phyloP scores from a whole-genome alignment of 2,113 vertebrate species.

The Gallinago paraguaiae region DNA sequence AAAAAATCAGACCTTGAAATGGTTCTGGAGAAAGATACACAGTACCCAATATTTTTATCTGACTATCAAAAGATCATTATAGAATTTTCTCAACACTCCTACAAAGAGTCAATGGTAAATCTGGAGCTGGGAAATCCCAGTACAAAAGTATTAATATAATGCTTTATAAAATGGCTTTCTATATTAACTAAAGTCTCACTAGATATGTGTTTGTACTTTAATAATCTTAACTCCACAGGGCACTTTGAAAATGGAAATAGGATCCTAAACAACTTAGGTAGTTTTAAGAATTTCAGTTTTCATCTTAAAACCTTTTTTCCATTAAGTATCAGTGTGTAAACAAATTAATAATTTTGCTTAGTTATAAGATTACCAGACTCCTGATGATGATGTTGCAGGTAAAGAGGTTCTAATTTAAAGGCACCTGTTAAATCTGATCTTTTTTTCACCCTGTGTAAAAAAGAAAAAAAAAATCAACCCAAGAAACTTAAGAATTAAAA shows the following conservation, averaged over 20 bases:
- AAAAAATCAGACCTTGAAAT: neutral
- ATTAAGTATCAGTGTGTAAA: neutral
- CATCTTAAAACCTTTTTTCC: neutral
- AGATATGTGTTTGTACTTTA: neutral
- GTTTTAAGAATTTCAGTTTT: neutral
- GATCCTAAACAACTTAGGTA: neutral
- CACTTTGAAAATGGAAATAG: neutral
- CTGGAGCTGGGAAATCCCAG: neutral
- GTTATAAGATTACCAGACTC: slow-evolving; percentile 84
- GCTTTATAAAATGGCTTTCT: neutral
- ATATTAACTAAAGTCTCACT: neutral
- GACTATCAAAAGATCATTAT: neutral
- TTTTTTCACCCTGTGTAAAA: slow-evolving; percentile 88
- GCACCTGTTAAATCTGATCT: slow-evolving; percentile 86
- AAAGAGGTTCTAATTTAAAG: slow-evolving; percentile 93
- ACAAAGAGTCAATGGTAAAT: neutral
- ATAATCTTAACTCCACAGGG: neutral
- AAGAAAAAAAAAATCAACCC: neutral
- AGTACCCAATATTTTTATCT: neutral
- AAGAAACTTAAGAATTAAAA: neutral
- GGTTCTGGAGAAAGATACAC: neutral
- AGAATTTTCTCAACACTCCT: neutral
- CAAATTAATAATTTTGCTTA: neutral
- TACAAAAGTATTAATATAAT: neutral
- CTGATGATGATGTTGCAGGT: slow-evolving; percentile 91